These are phyloP conservation scores for Rhynchotus rufescens DNA, from an alignment of 2,797 vertebrate species.

Conservation along the genomic window DNA sequence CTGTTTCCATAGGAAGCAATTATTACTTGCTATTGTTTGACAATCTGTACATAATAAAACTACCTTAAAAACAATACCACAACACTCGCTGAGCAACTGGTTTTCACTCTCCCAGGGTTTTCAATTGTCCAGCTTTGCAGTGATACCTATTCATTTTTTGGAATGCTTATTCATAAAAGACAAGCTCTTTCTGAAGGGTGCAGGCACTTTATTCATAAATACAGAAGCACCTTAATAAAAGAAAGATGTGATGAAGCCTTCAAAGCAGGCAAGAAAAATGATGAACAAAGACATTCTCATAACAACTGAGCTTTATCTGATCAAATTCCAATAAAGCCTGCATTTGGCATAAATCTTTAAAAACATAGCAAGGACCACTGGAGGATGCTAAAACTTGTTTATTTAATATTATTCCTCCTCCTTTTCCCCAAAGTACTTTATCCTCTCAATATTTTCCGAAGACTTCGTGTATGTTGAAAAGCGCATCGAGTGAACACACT, in stretches of 20 bases:
- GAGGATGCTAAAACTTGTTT: slow-evolving; percentile 63
- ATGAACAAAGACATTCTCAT: slow-evolving; percentile 71
- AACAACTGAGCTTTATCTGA: slow-evolving; percentile 72
- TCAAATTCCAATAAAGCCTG: slow-evolving; percentile 74
- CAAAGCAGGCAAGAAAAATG: slow-evolving; percentile 55
- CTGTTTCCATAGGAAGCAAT: slow-evolving; percentile 25
- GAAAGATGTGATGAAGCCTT: slow-evolving; percentile 67
- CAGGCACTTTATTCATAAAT: slow-evolving; percentile 67
- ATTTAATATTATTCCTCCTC: slow-evolving; percentile 51
- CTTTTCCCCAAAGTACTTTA: slow-evolving; percentile 38
- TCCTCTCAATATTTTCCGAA: slow-evolving; percentile 46
- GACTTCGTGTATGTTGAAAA: neutral
- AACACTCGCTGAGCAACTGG: neutral
- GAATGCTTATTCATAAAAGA: slow-evolving; percentile 54
- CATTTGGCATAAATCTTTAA: slow-evolving; percentile 75
- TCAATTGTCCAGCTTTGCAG: neutral
- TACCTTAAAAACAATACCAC: slow-evolving; percentile 59
- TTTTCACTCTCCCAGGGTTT: neutral
- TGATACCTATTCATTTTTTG: slow-evolving; percentile 3
- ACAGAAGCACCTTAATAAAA: slow-evolving; percentile 74
- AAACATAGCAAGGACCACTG: slow-evolving; percentile 63
- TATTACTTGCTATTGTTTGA: slow-evolving; percentile 55
- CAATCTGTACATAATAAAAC: slow-evolving; percentile 48
- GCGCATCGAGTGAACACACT: rapidly evolving
- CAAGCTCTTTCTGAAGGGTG: slow-evolving; percentile 6